Conservation (phyloP, 2,113 vertebrate genomes). For the Chrysochloris asiatica region DNA sequence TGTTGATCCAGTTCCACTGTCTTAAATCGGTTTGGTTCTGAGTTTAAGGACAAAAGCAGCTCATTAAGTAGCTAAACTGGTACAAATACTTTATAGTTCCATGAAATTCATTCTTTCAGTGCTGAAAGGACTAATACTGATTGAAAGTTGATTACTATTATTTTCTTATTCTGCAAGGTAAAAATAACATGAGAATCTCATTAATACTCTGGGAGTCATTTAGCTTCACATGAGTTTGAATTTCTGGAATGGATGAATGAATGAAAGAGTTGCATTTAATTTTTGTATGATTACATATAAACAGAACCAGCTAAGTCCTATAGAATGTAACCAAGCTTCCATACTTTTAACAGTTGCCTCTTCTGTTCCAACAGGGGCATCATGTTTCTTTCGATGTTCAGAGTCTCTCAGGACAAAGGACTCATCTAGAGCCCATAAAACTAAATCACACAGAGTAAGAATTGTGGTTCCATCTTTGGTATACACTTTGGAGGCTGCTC, state of each 20-base stretch:
- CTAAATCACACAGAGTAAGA: conserved; percentile 68
- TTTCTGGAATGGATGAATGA: background rate
- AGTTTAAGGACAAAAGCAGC: conserved; percentile 10
- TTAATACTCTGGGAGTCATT: background rate
- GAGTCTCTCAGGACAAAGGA: conserved; percentile 41
- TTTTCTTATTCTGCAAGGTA: background rate
- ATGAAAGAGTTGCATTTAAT: background rate
- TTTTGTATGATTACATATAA: background rate
- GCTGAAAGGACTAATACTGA: background rate
- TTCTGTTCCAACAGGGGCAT: background rate
- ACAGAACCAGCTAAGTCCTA: background rate
- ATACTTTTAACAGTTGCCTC: background rate
- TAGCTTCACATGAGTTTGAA: background rate
- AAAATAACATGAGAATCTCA: background rate
- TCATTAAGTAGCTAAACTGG: background rate
- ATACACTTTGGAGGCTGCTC: conserved; percentile 76
- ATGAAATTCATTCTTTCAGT: background rate
- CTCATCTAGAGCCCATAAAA: conserved; percentile 71
- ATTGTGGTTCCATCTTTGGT: conserved; percentile 75
- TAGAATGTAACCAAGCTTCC: conserved; percentile 25
- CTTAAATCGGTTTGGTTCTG: background rate
- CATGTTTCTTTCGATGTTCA: background rate
- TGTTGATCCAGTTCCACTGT: background rate
- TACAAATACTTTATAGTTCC: background rate
- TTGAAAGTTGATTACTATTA: background rate